These are phyloP conservation scores for Drosophila lutescens DNA, from an alignment of 2,888 invertebrate genomes.

Conservation along the genomic window DNA sequence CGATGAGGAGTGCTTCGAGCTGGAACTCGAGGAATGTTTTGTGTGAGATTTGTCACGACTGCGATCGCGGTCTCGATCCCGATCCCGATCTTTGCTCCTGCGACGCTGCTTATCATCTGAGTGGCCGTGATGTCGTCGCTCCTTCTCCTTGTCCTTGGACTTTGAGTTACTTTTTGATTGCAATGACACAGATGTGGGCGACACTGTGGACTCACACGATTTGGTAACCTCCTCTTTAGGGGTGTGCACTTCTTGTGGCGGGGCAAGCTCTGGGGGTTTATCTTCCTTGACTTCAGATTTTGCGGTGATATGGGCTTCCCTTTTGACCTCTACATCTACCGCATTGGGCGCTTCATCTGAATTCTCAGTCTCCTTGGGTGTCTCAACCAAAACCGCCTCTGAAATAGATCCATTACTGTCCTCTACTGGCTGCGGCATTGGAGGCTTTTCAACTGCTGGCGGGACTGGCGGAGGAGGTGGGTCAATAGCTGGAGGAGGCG, in stretches of 20 bases:
- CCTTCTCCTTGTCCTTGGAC: constrained; percentile 55
- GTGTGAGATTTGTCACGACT: constrained; percentile 58
- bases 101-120: constrained; percentile 56
- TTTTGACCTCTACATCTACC: constrained; percentile 1
- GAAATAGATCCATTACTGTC: neutral
- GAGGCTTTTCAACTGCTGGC: neutral
- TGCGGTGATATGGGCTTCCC: neutral
- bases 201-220: constrained; percentile 40
- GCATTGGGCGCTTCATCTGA: neutral
- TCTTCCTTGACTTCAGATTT: constrained; percentile 15
- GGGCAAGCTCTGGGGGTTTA: neutral
- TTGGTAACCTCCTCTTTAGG: constrained; percentile 46
- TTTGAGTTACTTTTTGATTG: constrained; percentile 74
- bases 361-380: neutral
- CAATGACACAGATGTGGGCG: constrained; percentile 71
- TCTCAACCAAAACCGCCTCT: neutral
- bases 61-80: constrained; percentile 56
- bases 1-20: constrained; percentile 68
- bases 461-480: neutral
- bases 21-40: constrained; percentile 61
- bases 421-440: constrained; percentile 7
- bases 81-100: constrained; percentile 51
- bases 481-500: neutral
- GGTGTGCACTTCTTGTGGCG: neutral
- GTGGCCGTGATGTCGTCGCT: constrained; percentile 52